Conservation (phyloP, 2,113 vertebrate genomes). For the Heteronetta atricapilla region DNA sequence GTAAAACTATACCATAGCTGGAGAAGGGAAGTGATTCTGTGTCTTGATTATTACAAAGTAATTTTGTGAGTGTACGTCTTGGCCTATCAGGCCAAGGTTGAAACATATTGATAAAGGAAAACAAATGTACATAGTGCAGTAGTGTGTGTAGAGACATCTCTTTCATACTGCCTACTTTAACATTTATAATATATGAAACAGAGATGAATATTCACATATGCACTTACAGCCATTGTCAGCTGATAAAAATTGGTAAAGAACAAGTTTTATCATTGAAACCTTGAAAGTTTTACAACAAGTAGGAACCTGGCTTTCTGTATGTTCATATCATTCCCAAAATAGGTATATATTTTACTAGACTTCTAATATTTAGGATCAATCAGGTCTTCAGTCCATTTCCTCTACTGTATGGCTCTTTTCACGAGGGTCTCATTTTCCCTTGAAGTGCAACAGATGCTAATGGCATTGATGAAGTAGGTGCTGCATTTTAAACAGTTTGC, state of each 20-base stretch:
- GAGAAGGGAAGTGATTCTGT: not conserved
- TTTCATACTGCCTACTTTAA: not conserved
- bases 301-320: not conserved
- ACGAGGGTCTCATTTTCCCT: not conserved
- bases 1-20: not conserved
- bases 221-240: not conserved
- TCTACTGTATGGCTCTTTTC: not conserved
- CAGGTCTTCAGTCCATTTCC: not conserved
- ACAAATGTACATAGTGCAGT: not conserved
- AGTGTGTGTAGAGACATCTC: not conserved
- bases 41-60: accelerated
- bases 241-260: not conserved
- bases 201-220: not conserved
- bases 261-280: not conserved
- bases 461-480: not conserved
- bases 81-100: not conserved
- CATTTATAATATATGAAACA: not conserved
- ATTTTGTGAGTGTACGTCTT: not conserved
- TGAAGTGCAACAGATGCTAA: not conserved
- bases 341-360: not conserved
- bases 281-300: too few relatives aligned
- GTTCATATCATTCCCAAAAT: not conserved
- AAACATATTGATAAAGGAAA: not conserved
- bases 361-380: not conserved
- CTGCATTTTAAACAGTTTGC: not conserved